Conservation (phyloP, 2,797 vertebrate genomes). For the Euthynnus affinis region DNA sequence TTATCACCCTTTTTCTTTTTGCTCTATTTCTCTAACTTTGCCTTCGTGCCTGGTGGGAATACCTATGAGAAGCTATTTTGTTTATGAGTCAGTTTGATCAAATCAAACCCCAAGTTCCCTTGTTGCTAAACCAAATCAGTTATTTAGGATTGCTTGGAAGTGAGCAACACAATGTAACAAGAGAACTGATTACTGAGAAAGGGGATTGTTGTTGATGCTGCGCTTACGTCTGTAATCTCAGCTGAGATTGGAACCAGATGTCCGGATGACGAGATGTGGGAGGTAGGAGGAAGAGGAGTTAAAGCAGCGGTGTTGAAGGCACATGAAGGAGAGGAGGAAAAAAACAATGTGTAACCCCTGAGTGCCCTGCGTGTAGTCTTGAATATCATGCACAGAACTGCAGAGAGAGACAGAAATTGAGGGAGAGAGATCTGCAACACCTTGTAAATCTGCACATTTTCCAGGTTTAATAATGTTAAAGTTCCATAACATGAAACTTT, state of each 20-base stretch:
- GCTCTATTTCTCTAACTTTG: constrained; percentile 15
- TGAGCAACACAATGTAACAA: constrained; percentile 55
- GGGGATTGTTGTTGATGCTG: constrained; percentile 59
- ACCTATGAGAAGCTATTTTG: neutral
- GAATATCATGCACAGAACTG: constrained; percentile 11
- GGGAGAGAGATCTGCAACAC: constrained; percentile 38
- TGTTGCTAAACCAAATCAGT: constrained; percentile 42
- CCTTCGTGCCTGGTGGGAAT: neutral
- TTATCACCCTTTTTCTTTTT: constrained; percentile 33
- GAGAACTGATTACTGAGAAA: neutral
- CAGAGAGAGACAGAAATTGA: neutral
- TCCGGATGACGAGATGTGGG: constrained; percentile 57
- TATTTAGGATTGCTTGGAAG: constrained; percentile 66
- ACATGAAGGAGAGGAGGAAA: constrained; percentile 41
- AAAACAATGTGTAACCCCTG: constrained; percentile 52
- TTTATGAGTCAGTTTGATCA: constrained; percentile 16
- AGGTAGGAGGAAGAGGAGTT: constrained; percentile 53
- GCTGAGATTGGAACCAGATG: constrained; percentile 78
- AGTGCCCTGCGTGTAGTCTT: constrained; percentile 44
- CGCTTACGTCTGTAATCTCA: constrained; percentile 68
- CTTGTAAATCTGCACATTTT: constrained; percentile 66
- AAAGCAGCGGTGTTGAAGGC: constrained; percentile 39
- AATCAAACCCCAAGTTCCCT: neutral
- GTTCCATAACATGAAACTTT: constrained; percentile 20
- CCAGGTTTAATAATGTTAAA: constrained; percentile 41